Base-by-base conservation (phyloP, 2,113 vertebrate species). In the Antechinus stuartii region DNA sequence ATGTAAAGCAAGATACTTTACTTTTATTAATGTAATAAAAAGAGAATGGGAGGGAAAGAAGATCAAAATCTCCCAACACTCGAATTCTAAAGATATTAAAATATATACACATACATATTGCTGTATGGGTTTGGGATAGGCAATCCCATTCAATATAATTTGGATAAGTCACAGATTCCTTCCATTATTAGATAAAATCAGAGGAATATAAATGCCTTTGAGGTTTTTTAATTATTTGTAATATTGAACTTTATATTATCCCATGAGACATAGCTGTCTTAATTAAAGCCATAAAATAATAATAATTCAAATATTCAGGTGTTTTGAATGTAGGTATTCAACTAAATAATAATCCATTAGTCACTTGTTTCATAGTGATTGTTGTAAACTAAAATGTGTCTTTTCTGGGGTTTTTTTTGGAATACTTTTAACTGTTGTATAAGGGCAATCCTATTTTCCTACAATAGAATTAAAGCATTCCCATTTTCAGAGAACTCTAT, bases 241-340 rank as follows among this genome's bases (percentile, higher is more conserved):
- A 98, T 97, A 93, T 98, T 98, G 98, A 98, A 98, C 98, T 98
- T 98, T 98, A 98, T 97, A 97, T 97, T 97, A 96, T 98, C 98
- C 98, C 97, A 95, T 96, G 98, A 98, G 98, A 98, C 98, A 98
- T 98, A 95, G 95, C 89, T 98, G 98, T 98, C 98, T 98, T 98
- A 98, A 98, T 97, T 97, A 95, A 98, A 98, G 98, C 98, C 98
- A 98, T 98, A 98, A 98, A 97, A 97, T 98, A 98, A 96, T 96
- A 96, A 97, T 94, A 97, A 97, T 97, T 96, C 97, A 97, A 97
- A 98, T 98, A 98, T 98, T 98, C 96, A 97, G 98, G 98, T 95
- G n/a, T 94, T 97, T 97, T 98, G 98, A 97, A 98, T 49, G 3
- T 97, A 95, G 97, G 98, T 97, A 98, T 61, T 92, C 97, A 97